phyloP scores from a whole-genome alignment of 1,140 invertebrate genomes.

The Lordiphosa clarofinis region DNA sequence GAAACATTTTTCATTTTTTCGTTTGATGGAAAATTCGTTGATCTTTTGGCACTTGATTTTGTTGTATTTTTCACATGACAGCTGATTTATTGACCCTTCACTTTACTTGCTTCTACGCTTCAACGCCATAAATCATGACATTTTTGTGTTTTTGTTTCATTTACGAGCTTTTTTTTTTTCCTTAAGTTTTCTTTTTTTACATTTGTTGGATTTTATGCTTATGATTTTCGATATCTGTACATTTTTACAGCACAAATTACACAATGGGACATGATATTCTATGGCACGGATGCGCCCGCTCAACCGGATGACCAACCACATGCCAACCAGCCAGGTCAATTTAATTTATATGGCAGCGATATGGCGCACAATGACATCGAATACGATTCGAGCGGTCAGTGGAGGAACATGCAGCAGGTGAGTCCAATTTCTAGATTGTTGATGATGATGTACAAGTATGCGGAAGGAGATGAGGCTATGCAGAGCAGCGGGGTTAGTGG shows the following conservation, averaged over 20 bases:
- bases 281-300: conserved; percentile 86
- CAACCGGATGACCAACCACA: conserved; percentile 80
- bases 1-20: conserved; percentile 56
- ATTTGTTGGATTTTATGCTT: neutral
- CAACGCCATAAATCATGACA: conserved; percentile 40
- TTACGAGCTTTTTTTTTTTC: conserved; percentile 10
- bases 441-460: neutral
- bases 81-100: conserved; percentile 49
- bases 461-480: too few relatives aligned
- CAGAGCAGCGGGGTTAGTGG: too few relatives aligned
- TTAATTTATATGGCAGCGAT: conserved; percentile 53
- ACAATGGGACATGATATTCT: conserved; percentile 88
- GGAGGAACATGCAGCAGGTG: conserved; percentile 79
- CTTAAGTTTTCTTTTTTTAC: neutral
- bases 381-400: conserved; percentile 62
- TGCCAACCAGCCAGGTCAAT: conserved; percentile 35
- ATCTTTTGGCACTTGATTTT: conserved; percentile 61
- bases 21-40: conserved; percentile 45
- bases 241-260: conserved; percentile 80
- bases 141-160: conserved; percentile 34
- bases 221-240: conserved; percentile 9
- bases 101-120: conserved; percentile 31
- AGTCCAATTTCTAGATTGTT: conserved; percentile 16
- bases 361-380: conserved; percentile 70
- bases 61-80: conserved; percentile 20